These are phyloP conservation scores for Adelosebastes latens DNA, from an alignment of 2,797 vertebrate species.

Conservation along the genomic window DNA sequence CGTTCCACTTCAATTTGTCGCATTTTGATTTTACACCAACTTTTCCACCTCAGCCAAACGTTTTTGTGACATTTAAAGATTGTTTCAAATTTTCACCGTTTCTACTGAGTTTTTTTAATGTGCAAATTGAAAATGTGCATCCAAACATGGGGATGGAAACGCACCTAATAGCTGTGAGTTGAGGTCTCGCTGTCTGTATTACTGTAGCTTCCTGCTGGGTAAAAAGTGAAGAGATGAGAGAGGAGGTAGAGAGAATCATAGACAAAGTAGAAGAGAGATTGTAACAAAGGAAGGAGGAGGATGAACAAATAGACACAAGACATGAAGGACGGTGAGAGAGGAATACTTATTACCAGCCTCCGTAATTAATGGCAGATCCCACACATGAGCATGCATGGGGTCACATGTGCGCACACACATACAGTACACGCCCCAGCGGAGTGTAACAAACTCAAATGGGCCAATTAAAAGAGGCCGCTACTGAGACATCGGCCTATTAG, in stretches of 20 bases:
- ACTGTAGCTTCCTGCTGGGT: conserved; percentile 17
- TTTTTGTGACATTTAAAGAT: too few species aligned
- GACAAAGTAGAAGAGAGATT: neutral
- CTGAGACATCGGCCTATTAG: conserved; percentile 41
- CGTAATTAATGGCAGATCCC: conserved; percentile 17
- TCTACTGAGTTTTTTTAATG: neutral
- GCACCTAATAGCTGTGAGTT: neutral
- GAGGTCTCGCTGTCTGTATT: conserved; percentile 3
- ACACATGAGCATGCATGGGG: neutral
- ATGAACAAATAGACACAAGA: conserved; percentile 1
- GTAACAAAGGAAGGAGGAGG: conserved; percentile 1
- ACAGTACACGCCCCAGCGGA: neutral
- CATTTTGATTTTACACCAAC: neutral
- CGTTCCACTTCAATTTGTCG: neutral
- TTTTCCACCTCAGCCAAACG: neutral
- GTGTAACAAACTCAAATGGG: conserved; percentile 33
- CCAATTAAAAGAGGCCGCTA: conserved; percentile 51
- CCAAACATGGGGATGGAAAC: neutral
- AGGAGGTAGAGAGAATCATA: neutral
- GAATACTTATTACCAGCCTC: conserved; percentile 1
- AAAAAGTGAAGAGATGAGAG: neutral
- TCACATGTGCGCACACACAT: neutral
- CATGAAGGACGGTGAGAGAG: conserved; percentile 9
- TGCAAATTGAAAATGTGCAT: neutral
- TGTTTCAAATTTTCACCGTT: neutral